Percentiles rank a stretch among this genome's conserved stretches.
phyloP scores from a whole-genome alignment of 2,797 vertebrate species.

The Lycodopsis pacificus region DNA sequence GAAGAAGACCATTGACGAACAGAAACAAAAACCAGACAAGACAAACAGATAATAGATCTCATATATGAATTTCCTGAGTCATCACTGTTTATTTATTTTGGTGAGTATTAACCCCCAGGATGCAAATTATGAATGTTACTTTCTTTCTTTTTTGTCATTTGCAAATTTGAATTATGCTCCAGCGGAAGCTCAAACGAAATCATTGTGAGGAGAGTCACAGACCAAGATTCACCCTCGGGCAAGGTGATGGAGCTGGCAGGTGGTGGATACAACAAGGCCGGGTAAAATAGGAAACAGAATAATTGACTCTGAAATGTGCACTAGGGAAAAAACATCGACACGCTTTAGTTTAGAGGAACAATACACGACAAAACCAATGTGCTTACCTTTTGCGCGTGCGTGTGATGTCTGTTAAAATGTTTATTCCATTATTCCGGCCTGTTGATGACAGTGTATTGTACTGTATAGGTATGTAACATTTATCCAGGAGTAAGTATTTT shows the following conservation, averaged over 20 bases:
- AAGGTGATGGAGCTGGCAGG: constrained; percentile 49
- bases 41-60: neutral
- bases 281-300: constrained; percentile 24
- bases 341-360: constrained; percentile 20
- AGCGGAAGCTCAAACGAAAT: constrained; percentile 33
- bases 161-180: constrained; percentile 17
- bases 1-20: constrained; percentile 5
- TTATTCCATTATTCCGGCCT: neutral
- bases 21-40: constrained; percentile 2
- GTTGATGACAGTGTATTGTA: neutral
- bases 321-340: neutral
- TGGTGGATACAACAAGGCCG: neutral
- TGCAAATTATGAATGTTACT: constrained; percentile 2
- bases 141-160: constrained; percentile 4
- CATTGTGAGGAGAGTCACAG: constrained; percentile 28
- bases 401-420: neutral
- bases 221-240: constrained; percentile 40
- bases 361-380: neutral
- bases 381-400: neutral
- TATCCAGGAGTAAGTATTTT: neutral
- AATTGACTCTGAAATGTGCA: constrained; percentile 30
- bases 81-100: neutral
- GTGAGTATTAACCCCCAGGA: neutral
- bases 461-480: neutral
- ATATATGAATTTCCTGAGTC: neutral